phyloP scores from a whole-genome alignment of 2,888 invertebrate species.

The Subacronicta megacephala region DNA sequence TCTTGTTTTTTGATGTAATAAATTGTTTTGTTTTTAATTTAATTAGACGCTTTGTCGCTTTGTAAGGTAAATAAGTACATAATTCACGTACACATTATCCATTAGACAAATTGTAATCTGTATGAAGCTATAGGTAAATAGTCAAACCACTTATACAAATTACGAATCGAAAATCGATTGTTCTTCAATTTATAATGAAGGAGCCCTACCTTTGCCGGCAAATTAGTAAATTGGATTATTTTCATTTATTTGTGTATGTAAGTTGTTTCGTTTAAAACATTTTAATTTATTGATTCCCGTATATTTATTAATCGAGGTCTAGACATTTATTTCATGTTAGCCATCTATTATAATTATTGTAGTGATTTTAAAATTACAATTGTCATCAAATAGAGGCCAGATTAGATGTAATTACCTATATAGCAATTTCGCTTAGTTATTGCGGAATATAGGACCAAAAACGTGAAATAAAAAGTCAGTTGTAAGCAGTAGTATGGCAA shows the following conservation, averaged over 20 bases:
- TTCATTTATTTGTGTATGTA: not conserved
- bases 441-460: conserved; percentile 11
- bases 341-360: not conserved
- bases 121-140: conserved; percentile 10
- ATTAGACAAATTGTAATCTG: not conserved
- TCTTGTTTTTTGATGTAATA: not conserved
- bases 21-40: not conserved
- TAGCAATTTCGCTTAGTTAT: not conserved
- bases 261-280: conserved; percentile 11
- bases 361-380: not conserved
- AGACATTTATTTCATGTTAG: not conserved
- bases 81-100: not conserved
- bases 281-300: not conserved
- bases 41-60: not conserved
- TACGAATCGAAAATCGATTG: conserved; percentile 52
- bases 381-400: not conserved
- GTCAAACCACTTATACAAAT: conserved; percentile 36
- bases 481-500: conserved; percentile 48
- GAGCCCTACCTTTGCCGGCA: conserved; percentile 22
- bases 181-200: conserved; percentile 51
- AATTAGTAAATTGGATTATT: conserved; percentile 24
- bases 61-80: not conserved
- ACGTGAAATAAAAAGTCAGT: conserved; percentile 38
- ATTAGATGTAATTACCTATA: not conserved
- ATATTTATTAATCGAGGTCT: not conserved